These are phyloP conservation scores for Trinectes maculatus DNA, from an alignment of 2,113 vertebrate genomes.

Conservation along the genomic window DNA sequence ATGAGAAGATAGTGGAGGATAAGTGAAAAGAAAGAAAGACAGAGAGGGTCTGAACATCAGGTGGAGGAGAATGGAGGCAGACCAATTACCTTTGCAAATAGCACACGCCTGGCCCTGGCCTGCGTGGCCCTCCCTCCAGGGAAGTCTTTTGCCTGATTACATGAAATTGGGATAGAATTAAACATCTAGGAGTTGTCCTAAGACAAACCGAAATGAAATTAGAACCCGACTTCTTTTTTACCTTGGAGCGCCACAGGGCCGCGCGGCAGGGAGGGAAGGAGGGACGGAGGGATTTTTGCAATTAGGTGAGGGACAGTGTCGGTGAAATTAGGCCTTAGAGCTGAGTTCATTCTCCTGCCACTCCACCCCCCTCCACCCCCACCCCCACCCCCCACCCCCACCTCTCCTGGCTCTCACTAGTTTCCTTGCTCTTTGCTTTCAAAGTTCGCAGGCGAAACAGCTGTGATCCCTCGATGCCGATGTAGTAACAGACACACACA, in stretches of 20 bases:
- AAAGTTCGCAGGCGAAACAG: conserved; percentile 72
- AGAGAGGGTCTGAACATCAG: conserved; percentile 47
- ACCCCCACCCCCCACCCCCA: too few relatives aligned
- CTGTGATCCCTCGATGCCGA: conserved; percentile 59
- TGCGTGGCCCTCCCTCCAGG: conserved; percentile 92
- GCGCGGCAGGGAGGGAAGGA: conserved; percentile 57
- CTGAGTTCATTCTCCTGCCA: conserved; percentile 68
- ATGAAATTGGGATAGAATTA: conserved; percentile 99
- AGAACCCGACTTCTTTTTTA: conserved; percentile 85
- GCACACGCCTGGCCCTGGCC: conserved; percentile 87
- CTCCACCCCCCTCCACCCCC: too few relatives aligned
- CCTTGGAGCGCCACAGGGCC: conserved; percentile 81
- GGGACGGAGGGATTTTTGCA: conserved; percentile 78
- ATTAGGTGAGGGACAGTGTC: conserved; percentile 80
- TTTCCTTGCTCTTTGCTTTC: conserved; percentile 47
- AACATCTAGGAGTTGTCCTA: conserved; percentile 96
- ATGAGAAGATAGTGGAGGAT: conserved; percentile 69
- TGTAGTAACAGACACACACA: conserved; percentile 42
- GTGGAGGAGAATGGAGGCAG: conserved; percentile 84
- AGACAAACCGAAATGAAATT: conserved; percentile 95
- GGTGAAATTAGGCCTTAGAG: conserved; percentile 84
- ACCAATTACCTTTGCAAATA: conserved; percentile 97
- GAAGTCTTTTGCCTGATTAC: conserved; percentile 95
- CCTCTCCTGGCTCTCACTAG: conserved; percentile 29
- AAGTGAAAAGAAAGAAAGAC: conserved; percentile 49